Conservation (phyloP, 2,797 vertebrate genomes). For the Distichodus sexfasciatus region DNA sequence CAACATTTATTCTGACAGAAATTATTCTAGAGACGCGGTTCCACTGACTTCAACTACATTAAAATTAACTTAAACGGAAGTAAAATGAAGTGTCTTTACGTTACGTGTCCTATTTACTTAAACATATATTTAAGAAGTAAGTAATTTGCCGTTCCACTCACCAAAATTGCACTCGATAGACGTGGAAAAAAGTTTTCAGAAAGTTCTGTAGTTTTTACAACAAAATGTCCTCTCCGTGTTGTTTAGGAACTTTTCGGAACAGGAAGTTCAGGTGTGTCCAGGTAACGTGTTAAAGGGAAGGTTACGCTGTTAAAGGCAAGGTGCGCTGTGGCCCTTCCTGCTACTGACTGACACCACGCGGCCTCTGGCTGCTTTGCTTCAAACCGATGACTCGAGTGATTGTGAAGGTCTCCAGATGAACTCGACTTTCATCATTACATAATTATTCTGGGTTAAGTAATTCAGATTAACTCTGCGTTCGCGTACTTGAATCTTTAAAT, state of each 20-base stretch:
- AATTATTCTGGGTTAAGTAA: too few relatives aligned
- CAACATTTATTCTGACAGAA: not conserved
- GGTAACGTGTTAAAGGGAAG: conserved; percentile 47
- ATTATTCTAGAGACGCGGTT: too few relatives aligned
- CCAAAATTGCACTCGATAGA: conserved; percentile 1
- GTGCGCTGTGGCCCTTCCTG: not conserved
- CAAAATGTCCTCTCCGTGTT: not conserved
- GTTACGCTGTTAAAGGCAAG: conserved; percentile 40
- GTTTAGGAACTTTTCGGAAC: conserved; percentile 11
- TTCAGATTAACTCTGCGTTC: too few relatives aligned
- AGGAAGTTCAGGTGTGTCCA: conserved; percentile 48
- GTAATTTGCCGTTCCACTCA: not conserved
- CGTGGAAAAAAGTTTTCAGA: not conserved
- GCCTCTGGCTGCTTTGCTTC: not conserved
- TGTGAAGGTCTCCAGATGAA: too few relatives aligned
- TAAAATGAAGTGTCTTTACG: not conserved
- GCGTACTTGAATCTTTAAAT: too few relatives aligned
- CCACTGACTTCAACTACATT: too few relatives aligned
- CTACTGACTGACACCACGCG: not conserved
- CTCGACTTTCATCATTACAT: too few relatives aligned
- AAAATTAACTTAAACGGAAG: not conserved
- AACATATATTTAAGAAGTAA: not conserved
- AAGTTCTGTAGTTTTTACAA: not conserved
- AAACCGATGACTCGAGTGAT: too few relatives aligned
- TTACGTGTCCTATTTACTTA: not conserved